Conservation (phyloP, 2,113 vertebrate species). For the Pteruthius melanotis region DNA sequence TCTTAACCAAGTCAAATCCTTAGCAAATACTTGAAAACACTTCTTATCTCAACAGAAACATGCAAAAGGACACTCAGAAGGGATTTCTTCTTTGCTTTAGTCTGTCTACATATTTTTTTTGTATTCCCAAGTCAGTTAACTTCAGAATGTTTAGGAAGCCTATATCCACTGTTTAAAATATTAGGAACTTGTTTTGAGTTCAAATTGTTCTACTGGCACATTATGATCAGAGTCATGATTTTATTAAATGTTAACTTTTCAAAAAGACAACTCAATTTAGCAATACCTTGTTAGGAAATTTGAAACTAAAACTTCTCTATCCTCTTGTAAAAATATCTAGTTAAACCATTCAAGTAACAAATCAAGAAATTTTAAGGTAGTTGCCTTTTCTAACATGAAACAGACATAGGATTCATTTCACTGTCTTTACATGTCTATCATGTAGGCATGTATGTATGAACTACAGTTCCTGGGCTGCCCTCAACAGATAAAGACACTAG, state of each 20-base stretch:
- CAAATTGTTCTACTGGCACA: background rate
- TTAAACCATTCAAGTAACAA: background rate
- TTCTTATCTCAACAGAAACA: background rate
- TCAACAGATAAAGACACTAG: background rate
- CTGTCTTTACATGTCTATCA: background rate
- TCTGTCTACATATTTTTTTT: background rate
- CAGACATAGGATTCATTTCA: background rate
- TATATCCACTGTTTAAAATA: background rate
- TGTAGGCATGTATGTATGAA: accelerated
- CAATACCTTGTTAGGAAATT: background rate
- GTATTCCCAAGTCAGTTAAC: background rate
- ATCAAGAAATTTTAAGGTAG: background rate
- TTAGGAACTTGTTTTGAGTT: background rate
- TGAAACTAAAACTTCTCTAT: background rate
- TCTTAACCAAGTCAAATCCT: background rate
- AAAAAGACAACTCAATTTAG: background rate
- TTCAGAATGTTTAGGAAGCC: background rate
- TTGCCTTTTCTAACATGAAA: background rate
- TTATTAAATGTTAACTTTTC: background rate
- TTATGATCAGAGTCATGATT: background rate
- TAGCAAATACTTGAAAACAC: background rate
- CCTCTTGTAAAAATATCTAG: background rate
- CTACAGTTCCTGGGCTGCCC: background rate
- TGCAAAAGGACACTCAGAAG: background rate
- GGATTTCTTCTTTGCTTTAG: background rate